Evolutionary conservation across 2,888 invertebrate genomes (phyloP), one percentile per base, ranked within the genome.

Genomic region (Rhimphoctona megacephalus): DNA sequence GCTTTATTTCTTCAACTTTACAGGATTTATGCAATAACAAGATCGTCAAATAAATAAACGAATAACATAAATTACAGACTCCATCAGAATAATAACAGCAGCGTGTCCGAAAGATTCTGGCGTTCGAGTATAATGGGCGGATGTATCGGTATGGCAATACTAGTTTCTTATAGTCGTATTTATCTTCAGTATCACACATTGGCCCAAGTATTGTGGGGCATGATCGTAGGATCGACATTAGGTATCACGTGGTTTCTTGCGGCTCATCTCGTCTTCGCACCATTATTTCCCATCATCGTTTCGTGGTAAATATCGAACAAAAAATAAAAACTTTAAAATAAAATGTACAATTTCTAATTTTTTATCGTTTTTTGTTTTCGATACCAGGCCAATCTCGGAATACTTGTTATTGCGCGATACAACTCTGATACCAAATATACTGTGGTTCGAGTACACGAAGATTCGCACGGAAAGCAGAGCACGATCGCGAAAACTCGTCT

Each of bases 391-490:
- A 95, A 94, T 97, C 89, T 97, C 98, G 83, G 98, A 98, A 95
- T 96, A 97, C 94, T 95, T 98, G 86, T 96, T 98, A 95, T 95
- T 98, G 86, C 96, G 98, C 88, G 98, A 98, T 93, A 98, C 98
- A 57, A 98, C 98, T 0, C 95, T 98, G 83, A 98, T 98, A 93
- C 98, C 98, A 39, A 98, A 98, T 94, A 97, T 98, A 25, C 94
- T 98, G 89, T 98, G 98, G 98, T 98, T 98, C 94, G 98, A 98
- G 94, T 98, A 98, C 94, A 98, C 98, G 39, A 97, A 97, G 89
- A 97, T 97, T 80, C 95, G 98, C 88, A 97, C 97, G 91, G 98
- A 98, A 94, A 97, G 97, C 49, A 96, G 97, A 89, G 96, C 97
- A 11, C 96, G 98, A 88, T 96, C 97, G 74, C 96, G 97, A 88